A percentile compares a stretch with the other conserved stretches of the same genome.
These are phyloP conservation scores for Myotis findleyi DNA, from an alignment of 2,797 vertebrate species.

Conservation along the genomic window DNA sequence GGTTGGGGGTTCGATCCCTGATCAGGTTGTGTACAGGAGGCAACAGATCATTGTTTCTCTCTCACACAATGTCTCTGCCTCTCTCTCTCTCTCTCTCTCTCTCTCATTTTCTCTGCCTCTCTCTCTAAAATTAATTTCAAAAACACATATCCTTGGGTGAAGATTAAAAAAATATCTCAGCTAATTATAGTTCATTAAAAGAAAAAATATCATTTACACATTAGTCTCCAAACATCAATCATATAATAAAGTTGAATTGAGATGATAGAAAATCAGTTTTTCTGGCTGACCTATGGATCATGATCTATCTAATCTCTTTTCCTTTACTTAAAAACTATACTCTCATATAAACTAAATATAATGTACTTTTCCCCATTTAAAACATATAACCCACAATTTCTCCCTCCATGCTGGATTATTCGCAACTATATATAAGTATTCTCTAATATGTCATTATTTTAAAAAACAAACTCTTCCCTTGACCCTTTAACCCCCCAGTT, in stretches of 20 bases:
- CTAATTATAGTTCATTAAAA: not conserved
- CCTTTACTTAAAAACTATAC: not conserved
- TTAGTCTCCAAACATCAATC: not conserved
- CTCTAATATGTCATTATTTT: not conserved
- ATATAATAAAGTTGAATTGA: not conserved
- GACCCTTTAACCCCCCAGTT: not conserved
- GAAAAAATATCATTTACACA: not conserved
- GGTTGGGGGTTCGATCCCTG: not conserved
- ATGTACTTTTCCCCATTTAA: not conserved
- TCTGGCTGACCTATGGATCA: not conserved
- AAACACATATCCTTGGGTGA: not conserved
- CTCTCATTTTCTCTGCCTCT: not conserved
- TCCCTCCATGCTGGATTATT: not conserved
- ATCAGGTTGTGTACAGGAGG: not conserved
- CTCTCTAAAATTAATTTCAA: not conserved
- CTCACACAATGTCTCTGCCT: not conserved
- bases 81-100: no score
- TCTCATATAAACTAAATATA: not conserved
- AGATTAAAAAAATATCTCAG: slow-evolving; percentile 9
- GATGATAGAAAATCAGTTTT: not conserved
- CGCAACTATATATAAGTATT: not conserved
- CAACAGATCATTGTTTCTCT: not conserved
- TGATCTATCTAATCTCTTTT: not conserved
- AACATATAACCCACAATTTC: not conserved
- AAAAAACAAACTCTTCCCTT: not conserved